Conservation (phyloP, 2,888 invertebrate genomes). For the Callyntrura sp. region DNA sequence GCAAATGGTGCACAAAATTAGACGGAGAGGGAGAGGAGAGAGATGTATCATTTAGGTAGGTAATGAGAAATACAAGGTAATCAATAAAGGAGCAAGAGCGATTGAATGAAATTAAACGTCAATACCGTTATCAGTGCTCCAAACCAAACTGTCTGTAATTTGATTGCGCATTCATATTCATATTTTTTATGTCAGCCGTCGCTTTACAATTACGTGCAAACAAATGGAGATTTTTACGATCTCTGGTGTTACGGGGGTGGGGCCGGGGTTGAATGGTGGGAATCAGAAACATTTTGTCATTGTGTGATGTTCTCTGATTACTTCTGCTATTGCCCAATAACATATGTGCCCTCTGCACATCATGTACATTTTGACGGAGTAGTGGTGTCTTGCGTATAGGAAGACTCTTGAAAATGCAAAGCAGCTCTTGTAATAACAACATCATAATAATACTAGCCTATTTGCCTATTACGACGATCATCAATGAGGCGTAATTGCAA, state of each 20-base stretch:
- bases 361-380: background rate
- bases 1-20: background rate
- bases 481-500: no score
- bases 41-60: conserved; percentile 15
- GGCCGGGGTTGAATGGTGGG: conserved; percentile 22
- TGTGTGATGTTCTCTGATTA: conserved; percentile 1
- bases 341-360: background rate
- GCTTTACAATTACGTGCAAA: background rate
- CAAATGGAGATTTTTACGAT: conserved; percentile 6
- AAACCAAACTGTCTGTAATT: conserved; percentile 38
- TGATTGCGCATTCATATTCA: conserved; percentile 20
- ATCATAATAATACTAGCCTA: background rate
- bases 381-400: no score
- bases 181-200: background rate
- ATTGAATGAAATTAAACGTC: conserved; percentile 32
- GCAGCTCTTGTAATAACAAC: background rate
- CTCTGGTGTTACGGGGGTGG: conserved; percentile 31
- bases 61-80: conserved; percentile 35
- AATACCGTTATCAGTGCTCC: conserved; percentile 4
- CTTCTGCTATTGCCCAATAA: conserved; percentile 25
- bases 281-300: conserved; percentile 32
- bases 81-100: conserved; percentile 34
- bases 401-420: conserved; percentile 29
- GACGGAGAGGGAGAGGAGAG: background rate
- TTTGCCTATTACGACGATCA: background rate